phyloP scores from a whole-genome alignment of 2,113 vertebrate species.

The Trachemys scripta region DNA sequence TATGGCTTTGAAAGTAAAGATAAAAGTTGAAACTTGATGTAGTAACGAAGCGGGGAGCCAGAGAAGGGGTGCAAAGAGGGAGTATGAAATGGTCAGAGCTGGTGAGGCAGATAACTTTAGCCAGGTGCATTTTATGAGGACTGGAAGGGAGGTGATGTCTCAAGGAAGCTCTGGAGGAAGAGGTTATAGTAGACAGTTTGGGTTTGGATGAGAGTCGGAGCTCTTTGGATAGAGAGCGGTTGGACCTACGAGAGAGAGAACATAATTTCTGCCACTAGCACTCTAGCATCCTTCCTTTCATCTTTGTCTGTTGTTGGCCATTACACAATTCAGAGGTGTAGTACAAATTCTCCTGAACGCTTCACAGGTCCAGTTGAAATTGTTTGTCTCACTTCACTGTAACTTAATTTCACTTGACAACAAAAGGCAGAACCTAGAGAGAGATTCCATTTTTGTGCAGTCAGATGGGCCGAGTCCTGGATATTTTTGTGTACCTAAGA shows the following conservation, averaged over 20 bases:
- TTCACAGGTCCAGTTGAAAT: not conserved
- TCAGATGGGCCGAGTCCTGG: not conserved
- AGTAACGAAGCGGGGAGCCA: not conserved
- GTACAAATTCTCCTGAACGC: not conserved
- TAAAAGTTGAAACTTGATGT: not conserved
- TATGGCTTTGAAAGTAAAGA: not conserved
- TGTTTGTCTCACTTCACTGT: not conserved
- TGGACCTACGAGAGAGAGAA: not conserved
- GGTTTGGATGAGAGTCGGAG: not conserved
- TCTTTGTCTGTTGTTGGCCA: not conserved
- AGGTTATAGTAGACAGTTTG: not conserved
- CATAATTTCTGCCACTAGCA: not conserved
- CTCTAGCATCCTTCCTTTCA: not conserved
- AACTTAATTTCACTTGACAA: not conserved
- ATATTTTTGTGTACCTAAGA: not conserved
- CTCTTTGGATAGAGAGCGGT: not conserved
- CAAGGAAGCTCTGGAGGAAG: not conserved
- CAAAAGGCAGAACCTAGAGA: not conserved
- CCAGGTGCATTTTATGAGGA: not conserved
- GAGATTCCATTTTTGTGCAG: not conserved
- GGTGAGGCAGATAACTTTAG: not conserved
- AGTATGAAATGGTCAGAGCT: accelerated
- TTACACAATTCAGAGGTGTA: not conserved
- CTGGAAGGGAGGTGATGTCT: not conserved
- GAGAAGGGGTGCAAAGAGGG: not conserved